These are phyloP conservation scores for Drosophila quadrilineata DNA, from an alignment of 1,140 invertebrate genomes.

Conservation along the genomic window DNA sequence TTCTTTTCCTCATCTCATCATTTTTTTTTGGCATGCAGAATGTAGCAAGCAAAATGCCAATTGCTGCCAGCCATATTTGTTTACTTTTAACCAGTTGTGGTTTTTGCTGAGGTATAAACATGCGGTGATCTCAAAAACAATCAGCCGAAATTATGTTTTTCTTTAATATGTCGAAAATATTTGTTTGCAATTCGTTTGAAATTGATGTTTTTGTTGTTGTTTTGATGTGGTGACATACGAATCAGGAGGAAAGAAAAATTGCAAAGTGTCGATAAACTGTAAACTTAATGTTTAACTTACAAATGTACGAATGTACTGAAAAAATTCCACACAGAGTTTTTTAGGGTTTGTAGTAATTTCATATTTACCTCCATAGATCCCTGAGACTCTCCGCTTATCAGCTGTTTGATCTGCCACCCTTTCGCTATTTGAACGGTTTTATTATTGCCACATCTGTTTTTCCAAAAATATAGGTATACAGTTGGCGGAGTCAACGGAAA, in stretches of 20 bases:
- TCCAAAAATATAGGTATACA: neutral
- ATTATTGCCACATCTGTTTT: conserved; percentile 18
- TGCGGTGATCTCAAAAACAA: conserved; percentile 4
- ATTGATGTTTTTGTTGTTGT: conserved; percentile 4
- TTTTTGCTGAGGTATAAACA: conserved; percentile 49
- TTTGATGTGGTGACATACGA: conserved; percentile 16
- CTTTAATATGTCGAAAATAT: conserved; percentile 21
- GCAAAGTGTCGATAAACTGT: neutral
- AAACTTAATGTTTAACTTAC: neutral
- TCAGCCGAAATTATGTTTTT: conserved; percentile 13
- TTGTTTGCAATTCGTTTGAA: conserved; percentile 6
- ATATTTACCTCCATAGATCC: neutral
- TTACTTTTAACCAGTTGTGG: conserved; percentile 39
- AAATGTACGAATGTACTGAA: neutral
- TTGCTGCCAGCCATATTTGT: conserved; percentile 35
- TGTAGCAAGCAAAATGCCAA: conserved; percentile 31
- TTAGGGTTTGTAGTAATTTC: too few relatives aligned
- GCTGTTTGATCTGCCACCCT: conserved; percentile 6
- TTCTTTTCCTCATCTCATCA: conserved; percentile 36
- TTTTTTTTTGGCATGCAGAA: conserved; percentile 27
- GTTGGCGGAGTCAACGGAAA: neutral
- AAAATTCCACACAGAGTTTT: neutral
- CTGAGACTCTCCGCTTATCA: neutral
- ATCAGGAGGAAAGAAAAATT: conserved; percentile 6
- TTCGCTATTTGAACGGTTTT: conserved; percentile 5